Evolutionary conservation across 2,888 invertebrate species (phyloP).

Genomic region (Cosmorhoe ocellata): DNA sequence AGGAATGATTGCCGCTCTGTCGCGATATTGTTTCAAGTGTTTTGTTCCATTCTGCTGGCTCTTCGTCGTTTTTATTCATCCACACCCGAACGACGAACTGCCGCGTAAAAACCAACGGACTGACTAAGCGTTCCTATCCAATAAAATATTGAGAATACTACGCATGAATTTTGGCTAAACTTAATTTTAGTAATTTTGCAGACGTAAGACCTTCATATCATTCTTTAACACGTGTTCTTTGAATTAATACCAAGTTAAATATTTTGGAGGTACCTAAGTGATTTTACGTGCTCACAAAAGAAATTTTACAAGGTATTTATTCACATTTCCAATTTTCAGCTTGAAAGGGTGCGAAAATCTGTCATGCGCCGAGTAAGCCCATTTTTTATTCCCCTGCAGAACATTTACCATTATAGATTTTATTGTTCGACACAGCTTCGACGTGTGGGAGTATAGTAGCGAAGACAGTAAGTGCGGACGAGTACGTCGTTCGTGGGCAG

Average conservation of each 20-base stretch:
- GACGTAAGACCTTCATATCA: slow-evolving; percentile 1
- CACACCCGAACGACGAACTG: slow-evolving; percentile 56
- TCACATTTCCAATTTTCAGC: slow-evolving; percentile 34
- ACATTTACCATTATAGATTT: slow-evolving; percentile 33
- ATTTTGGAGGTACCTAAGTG: background rate
- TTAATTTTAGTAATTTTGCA: slow-evolving; percentile 5
- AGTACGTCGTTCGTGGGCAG: slow-evolving; percentile 55
- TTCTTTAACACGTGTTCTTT: background rate
- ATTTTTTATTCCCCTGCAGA: slow-evolving; percentile 30
- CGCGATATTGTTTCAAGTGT: slow-evolving; percentile 78
- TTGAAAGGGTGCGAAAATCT: slow-evolving; percentile 33
- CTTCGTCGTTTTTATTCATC: slow-evolving; percentile 62
- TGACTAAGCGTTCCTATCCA: slow-evolving; percentile 48
- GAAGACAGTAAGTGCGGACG: slow-evolving; percentile 57
- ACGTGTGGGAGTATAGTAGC: slow-evolving; percentile 45
- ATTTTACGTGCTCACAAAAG: slow-evolving; percentile 24
- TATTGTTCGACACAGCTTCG: slow-evolving; percentile 34
- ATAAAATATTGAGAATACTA: slow-evolving; percentile 39
- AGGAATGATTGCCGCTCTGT: slow-evolving; percentile 78
- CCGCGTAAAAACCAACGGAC: slow-evolving; percentile 49
- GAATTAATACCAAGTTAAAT: background rate
- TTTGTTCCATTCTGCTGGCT: slow-evolving; percentile 68
- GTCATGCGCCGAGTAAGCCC: slow-evolving; percentile 31
- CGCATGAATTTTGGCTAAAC: slow-evolving; percentile 10
- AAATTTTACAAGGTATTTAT: slow-evolving; percentile 31